Base-by-base conservation (phyloP, 92 coral and sea anemone species). In the Epizoanthus ramosus region DNA sequence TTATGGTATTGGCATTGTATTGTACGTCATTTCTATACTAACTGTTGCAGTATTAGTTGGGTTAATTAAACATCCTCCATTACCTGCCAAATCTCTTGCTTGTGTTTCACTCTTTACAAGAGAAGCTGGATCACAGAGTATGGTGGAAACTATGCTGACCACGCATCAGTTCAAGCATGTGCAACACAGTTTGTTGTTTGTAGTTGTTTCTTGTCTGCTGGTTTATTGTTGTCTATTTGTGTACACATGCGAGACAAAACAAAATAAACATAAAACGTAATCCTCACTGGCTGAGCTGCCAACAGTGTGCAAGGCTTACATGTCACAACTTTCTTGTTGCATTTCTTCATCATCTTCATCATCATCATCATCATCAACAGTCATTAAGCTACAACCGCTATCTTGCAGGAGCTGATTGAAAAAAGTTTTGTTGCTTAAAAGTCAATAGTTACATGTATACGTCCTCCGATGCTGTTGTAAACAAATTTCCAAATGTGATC, bases 361-460 rank as follows among this genome's bases (percentile, higher is more conserved):
- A n/a, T 76, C 80, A 58, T 75, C 81, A 58, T 59, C 82, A 60
- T 60, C 82, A 8, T 60, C 71, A 59, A 37, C 41, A 61, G 82
- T 77, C 41, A 23, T 15, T 41, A 16, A 12, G 82, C 82, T 77
- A 77, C 82, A 43, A 77, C 82, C 82, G 25, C 82, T 22, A 1
- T 12, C 13, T 3, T 17, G 82, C 70, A 23, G 82, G 71, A 77
- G 82, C 82, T 8, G 8, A 53, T 25, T 50, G 54, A 13, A 9
- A 50, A 10, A 50, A 50, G 57, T 61, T 17, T 19, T n/a, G 71
- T 77, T 37, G 22, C 70, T 77, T 37, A 3, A 0, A 3, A 39
- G 71, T 41, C 31, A 22, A 13, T n/a, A 3, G 82, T 77, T 60
- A 0, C 6, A 41, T 22, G 82, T 37, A 37, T 3, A 37, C 5